Percentiles rank a stretch among this genome's conserved stretches.
These are phyloP conservation scores for Zhuqinia jingwanae DNA, from an alignment of 2,888 invertebrate species.

Conservation along the genomic window DNA sequence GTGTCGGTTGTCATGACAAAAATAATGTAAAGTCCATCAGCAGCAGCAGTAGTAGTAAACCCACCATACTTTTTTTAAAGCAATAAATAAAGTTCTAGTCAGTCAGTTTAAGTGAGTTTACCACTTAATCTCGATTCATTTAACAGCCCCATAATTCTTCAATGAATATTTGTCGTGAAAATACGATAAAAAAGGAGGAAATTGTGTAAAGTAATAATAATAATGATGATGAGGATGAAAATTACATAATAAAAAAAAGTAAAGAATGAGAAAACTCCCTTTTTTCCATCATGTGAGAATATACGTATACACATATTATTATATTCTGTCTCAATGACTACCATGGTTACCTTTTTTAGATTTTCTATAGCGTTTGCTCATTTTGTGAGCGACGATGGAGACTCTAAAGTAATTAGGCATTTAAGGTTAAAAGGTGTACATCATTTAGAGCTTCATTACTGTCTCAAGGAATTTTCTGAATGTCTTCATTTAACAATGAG, in stretches of 20 bases:
- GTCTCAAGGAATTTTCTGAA: background rate
- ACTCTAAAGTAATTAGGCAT: too few relatives aligned
- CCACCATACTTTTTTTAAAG: too few relatives aligned
- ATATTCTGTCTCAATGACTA: background rate
- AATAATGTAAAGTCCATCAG: background rate
- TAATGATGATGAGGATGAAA: slow-evolving; percentile 40
- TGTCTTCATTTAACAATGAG: background rate
- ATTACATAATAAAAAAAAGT: slow-evolving; percentile 27
- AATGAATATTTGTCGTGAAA: slow-evolving; percentile 24
- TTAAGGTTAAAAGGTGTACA: background rate
- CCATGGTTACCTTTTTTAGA: background rate
- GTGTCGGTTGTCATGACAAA: slow-evolving; percentile 23
- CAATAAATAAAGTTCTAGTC: background rate
- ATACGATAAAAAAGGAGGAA: slow-evolving; percentile 3
- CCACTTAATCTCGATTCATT: slow-evolving; percentile 33
- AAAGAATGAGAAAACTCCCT: background rate
- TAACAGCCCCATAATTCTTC: slow-evolving; percentile 65
- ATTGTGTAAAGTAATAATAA: slow-evolving; percentile 12
- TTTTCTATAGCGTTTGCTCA: background rate
- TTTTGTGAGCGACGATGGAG: slow-evolving; percentile 12
- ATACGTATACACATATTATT: too few relatives aligned
- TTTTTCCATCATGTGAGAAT: too few relatives aligned
- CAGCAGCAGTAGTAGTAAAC: background rate
- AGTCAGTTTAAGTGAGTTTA: background rate
- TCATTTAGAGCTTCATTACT: background rate